Evolutionary conservation across 2,888 invertebrate genomes (phyloP).

Genomic region (Podabrus alpinus): DNA sequence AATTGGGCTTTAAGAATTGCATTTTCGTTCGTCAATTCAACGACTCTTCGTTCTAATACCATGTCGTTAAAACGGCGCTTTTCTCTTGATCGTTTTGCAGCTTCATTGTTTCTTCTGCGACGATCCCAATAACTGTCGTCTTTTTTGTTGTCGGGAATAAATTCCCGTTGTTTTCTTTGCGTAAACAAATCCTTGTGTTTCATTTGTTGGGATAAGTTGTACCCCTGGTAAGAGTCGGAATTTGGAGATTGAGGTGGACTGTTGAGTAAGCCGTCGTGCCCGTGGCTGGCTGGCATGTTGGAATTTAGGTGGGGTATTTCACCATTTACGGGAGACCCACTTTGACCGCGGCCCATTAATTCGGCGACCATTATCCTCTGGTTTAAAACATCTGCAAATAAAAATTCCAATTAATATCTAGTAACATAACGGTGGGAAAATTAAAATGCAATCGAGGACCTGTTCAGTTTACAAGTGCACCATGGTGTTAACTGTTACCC

Average conservation of each 20-base stretch:
- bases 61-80: conserved; percentile 95
- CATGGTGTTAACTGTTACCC: neutral
- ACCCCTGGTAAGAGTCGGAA: conserved; percentile 50
- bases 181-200: conserved; percentile 85
- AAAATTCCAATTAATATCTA: neutral
- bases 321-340: conserved; percentile 71
- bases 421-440: conserved; percentile 24
- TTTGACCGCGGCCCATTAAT: conserved; percentile 78
- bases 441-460: conserved; percentile 43
- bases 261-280: conserved; percentile 51
- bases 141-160: conserved; percentile 95
- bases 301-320: conserved; percentile 67
- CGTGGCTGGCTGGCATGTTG: conserved; percentile 57
- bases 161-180: conserved; percentile 91
- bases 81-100: conserved; percentile 94
- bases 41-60: conserved; percentile 92
- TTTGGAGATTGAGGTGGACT: conserved; percentile 52
- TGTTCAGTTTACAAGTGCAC: conserved; percentile 19
- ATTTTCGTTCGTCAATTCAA: conserved; percentile 94
- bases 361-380: conserved; percentile 87
- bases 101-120: conserved; percentile 93
- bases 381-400: conserved; percentile 53
- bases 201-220: conserved; percentile 57
- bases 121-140: conserved; percentile 98
- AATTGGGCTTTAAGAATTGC: conserved; percentile 91